Conservation (phyloP, 2,797 vertebrate species). For the Sarcophilus harrisii region DNA sequence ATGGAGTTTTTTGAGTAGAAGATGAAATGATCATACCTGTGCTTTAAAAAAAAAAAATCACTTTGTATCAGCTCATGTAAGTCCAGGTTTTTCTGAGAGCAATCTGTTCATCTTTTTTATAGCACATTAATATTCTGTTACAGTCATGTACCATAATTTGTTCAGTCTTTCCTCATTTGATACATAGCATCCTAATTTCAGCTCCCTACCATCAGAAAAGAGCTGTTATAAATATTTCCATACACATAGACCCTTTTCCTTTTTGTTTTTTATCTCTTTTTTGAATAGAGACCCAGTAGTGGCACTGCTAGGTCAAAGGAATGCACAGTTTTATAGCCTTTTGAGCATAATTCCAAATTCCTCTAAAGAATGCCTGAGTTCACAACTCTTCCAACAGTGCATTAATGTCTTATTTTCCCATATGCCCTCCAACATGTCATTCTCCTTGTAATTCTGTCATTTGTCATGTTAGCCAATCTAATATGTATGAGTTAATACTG, state of each 20-base stretch:
- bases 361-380: too few relatives aligned
- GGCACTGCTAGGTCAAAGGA: too few relatives aligned
- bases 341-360: too few relatives aligned
- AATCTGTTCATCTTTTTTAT: neutral
- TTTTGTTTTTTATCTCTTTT: neutral
- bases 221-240: neutral
- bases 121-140: neutral
- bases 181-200: neutral
- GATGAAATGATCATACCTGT: neutral
- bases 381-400: too few relatives aligned
- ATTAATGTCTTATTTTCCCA: too few relatives aligned
- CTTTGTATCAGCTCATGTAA: neutral
- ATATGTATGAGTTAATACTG: too few relatives aligned
- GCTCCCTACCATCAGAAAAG: neutral
- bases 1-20: neutral
- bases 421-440: too few relatives aligned
- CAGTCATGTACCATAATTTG: neutral
- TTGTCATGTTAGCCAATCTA: too few relatives aligned
- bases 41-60: neutral
- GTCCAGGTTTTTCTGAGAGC: neutral
- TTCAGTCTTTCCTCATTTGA: neutral
- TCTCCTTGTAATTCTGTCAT: too few relatives aligned
- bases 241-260: neutral
- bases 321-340: too few relatives aligned
- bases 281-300: neutral